These are phyloP conservation scores for Callyntrura guangdongensis DNA, from an alignment of 2,888 invertebrate genomes.

Conservation along the genomic window DNA sequence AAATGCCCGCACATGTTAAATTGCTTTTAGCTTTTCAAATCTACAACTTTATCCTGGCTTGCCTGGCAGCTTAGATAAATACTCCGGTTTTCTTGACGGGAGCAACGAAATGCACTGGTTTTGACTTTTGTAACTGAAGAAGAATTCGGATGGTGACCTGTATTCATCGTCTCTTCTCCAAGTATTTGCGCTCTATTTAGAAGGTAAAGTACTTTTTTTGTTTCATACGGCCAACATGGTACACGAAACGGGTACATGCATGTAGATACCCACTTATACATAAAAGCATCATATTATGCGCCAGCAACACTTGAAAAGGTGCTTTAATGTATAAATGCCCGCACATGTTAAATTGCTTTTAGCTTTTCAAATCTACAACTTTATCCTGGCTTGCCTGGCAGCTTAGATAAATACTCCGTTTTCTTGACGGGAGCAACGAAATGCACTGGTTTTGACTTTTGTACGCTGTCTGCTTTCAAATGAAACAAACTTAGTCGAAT, in stretches of 20 bases:
- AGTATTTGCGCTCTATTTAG: neutral
- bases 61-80: too few relatives aligned
- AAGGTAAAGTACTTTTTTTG: neutral
- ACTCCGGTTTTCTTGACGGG: too few relatives aligned
- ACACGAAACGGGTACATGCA: neutral
- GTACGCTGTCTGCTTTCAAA: too few relatives aligned
- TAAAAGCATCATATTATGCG: too few relatives aligned
- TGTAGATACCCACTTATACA: neutral
- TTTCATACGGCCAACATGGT: neutral
- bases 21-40: neutral
- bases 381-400: neutral
- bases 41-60: neutral
- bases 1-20: neutral
- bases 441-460: too few relatives aligned
- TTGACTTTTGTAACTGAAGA: too few relatives aligned
- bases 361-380: neutral
- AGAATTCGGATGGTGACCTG: slow-evolving; percentile 29
- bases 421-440: too few relatives aligned
- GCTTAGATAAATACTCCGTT: too few relatives aligned
- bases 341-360: neutral
- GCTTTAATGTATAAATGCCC: neutral
- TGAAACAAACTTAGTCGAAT: too few relatives aligned
- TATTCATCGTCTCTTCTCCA: neutral
- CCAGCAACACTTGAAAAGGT: too few relatives aligned
- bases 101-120: too few relatives aligned